phyloP scores from a whole-genome alignment of 2,113 vertebrate species.

The Pangasianodon hypophthalmus region DNA sequence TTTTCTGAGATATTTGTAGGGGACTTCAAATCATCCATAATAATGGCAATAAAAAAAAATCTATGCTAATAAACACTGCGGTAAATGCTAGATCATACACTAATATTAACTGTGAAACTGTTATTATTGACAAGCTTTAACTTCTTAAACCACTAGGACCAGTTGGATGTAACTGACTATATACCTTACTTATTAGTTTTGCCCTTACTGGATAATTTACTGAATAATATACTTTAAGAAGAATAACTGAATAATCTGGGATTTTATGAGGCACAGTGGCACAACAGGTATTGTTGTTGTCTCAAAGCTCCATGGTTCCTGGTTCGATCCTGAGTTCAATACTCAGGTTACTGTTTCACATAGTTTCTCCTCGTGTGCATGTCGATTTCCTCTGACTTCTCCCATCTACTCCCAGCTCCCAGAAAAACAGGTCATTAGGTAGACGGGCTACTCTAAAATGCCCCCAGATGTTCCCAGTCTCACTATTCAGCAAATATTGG shows the following conservation, averaged over 20 bases:
- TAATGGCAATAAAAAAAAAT: background rate
- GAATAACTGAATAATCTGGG: background rate
- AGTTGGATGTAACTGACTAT: background rate
- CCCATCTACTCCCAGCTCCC: background rate
- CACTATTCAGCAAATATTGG: background rate
- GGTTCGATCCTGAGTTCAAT: background rate
- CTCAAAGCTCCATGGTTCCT: background rate
- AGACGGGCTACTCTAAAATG: background rate
- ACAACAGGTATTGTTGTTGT: background rate
- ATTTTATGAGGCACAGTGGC: background rate
- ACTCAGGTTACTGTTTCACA: background rate
- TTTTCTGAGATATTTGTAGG: background rate
- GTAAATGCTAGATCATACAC: background rate
- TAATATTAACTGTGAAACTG: background rate
- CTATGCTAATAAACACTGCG: background rate
- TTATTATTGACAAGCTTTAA: background rate
- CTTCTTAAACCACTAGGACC: background rate
- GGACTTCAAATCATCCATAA: background rate
- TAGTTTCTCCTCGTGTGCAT: background rate
- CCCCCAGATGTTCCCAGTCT: background rate
- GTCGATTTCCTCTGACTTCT: background rate
- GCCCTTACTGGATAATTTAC: background rate
- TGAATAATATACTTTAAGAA: background rate
- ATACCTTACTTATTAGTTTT: background rate
- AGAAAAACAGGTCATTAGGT: background rate